Percentiles rank a stretch among this genome's conserved stretches.
Conservation (phyloP, 1,140 invertebrate genomes). For the Drosophila suzukii region DNA sequence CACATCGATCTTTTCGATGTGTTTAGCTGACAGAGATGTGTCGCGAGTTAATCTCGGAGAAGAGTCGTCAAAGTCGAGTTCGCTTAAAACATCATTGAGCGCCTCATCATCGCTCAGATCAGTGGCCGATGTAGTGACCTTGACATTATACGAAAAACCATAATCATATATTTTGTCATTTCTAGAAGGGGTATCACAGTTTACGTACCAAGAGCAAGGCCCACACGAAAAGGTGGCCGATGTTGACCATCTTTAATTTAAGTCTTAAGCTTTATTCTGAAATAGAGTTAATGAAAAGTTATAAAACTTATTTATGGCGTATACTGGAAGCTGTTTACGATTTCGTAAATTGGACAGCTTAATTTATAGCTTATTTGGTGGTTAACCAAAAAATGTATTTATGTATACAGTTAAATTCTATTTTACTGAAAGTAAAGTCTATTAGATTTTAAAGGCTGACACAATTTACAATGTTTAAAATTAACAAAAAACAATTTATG, state of each 20-base stretch:
- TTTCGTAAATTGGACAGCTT: background rate
- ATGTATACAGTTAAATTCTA: background rate
- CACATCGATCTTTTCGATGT: conserved; percentile 87
- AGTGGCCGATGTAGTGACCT: conserved; percentile 59
- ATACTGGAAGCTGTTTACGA: background rate
- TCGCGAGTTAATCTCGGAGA: conserved; percentile 52
- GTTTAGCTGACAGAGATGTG: conserved; percentile 59
- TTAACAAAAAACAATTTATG: background rate
- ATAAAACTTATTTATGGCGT: conserved; percentile 1
- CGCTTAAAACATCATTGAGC: conserved; percentile 48
- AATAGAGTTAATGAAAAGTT: conserved; percentile 15
- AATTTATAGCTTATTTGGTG: background rate
- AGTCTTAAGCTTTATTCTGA: conserved; percentile 50
- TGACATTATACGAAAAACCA: conserved; percentile 25
- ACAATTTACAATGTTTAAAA: background rate
- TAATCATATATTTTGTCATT: conserved; percentile 15
- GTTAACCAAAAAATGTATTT: background rate
- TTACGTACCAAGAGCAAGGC: conserved; percentile 68
- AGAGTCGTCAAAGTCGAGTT: conserved; percentile 40
- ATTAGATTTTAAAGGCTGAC: background rate
- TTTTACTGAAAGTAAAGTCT: too few species aligned
- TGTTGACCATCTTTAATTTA: conserved; percentile 58
- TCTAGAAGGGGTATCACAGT: conserved; percentile 7
- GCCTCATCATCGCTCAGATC: conserved; percentile 48
- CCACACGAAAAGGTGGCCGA: conserved; percentile 70